Conservation (phyloP, 2,113 vertebrate species). For the Megaceryle maxima region DNA sequence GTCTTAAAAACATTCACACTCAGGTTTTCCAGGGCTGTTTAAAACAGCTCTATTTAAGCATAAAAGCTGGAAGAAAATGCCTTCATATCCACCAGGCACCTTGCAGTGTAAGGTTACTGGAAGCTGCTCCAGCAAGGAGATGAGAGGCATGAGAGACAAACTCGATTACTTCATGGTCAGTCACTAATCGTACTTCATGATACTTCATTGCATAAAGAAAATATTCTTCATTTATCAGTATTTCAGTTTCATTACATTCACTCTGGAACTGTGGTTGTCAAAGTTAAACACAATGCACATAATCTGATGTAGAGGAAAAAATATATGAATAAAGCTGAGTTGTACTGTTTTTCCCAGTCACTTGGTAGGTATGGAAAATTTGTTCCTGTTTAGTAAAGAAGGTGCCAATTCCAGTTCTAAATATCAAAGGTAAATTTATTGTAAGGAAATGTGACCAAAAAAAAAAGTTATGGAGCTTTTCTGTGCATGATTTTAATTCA, state of each 20-base stretch:
- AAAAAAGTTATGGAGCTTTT: not conserved
- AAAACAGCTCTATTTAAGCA: not conserved
- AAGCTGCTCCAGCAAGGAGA: not conserved
- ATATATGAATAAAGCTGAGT: not conserved
- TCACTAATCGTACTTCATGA: not conserved
- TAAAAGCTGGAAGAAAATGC: conserved; percentile 2
- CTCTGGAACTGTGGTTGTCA: not conserved
- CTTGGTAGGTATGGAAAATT: not conserved
- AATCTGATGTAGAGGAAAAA: not conserved
- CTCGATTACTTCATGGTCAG: not conserved
- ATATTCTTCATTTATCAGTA: not conserved
- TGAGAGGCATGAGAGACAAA: not conserved
- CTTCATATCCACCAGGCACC: not conserved
- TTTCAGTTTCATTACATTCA: not conserved
- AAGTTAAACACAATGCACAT: not conserved
- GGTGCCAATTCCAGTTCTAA: not conserved
- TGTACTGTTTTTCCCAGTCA: not conserved
- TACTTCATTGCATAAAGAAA: not conserved
- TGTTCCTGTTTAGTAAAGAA: not conserved
- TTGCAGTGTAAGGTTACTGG: not conserved
- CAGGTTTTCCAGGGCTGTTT: not conserved
- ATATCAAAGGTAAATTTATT: not conserved
- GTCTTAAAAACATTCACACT: not conserved
- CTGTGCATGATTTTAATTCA: not conserved
- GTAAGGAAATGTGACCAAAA: not conserved